Base-by-base conservation (phyloP, 1,140 invertebrate genomes). In the Elymnias hypermnestra region DNA sequence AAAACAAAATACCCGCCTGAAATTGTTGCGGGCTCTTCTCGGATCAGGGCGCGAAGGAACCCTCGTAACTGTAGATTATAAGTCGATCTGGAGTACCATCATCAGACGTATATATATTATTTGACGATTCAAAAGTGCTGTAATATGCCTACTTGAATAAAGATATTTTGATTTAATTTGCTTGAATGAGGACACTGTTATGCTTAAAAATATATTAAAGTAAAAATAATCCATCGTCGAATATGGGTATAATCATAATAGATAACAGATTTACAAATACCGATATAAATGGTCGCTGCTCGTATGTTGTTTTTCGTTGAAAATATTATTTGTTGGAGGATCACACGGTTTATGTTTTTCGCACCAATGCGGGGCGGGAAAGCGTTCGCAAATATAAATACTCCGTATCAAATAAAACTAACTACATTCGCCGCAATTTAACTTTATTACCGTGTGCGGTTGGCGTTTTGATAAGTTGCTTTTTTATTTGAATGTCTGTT, bases 311-410 rank as follows among this genome's bases (percentile, higher is more conserved):
- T 66, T 57, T 64, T 55, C 37, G 50, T 26, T 54, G 53, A 53
- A 65, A 67, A 57, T 60, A 52, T 59, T 66, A 60, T 69, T 66
- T 63, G 64, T 61, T 43, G 52, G 51, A 31, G 51, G 46, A 59
- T 67, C 66, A 61, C 61, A 61, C 42, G 55, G 53, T 62, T 60
- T 53, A 49, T 47, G 51, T 47, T 59, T 72, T 68, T 50, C 50
- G 47, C 51, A 28, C 48, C 37, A 57, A 46, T 38, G 42, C 51
- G 44, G 45, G 25, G 44, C 45, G 44, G 50, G 35, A 48, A n/a
- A 33, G 12, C 29, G 14, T 26, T 54, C 28, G 43, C 49, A 33
- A 44, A 45, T 56, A 45, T 56, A 71, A 71, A 75, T 75, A 72
- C 12, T 72, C 71, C 69, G 72, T 75, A 66, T 63, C 53, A 49